A percentile compares a stretch with the other conserved stretches of the same genome.
Conservation (phyloP, 2,797 vertebrate species). For the Rhynchonycteris naso region DNA sequence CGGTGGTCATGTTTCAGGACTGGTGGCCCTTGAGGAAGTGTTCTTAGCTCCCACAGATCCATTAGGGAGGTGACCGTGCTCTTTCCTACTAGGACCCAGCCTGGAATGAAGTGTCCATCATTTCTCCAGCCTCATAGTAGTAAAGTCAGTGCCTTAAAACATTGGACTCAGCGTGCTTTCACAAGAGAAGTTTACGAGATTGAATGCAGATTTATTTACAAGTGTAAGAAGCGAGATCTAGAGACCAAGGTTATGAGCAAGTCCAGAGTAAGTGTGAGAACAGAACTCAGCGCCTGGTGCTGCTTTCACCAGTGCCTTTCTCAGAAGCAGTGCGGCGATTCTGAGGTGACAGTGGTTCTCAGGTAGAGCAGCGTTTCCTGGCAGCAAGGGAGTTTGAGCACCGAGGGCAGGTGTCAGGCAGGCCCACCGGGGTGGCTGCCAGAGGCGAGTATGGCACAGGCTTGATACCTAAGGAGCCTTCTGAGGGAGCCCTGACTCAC, state of each 20-base stretch:
- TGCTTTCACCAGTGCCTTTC: neutral
- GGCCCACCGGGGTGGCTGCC: conserved; percentile 70
- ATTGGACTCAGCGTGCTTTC: neutral
- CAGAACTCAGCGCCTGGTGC: neutral
- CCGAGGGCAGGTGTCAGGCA: conserved; percentile 12
- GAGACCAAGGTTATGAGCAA: neutral
- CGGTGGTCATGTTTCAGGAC: neutral
- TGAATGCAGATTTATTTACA: neutral
- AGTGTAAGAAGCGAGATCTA: neutral
- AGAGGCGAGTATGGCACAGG: conserved; percentile 57
- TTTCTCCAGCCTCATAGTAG: neutral
- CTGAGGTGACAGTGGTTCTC: neutral
- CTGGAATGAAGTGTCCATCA: neutral
- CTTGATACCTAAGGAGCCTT: conserved; percentile 52
- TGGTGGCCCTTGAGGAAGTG: neutral
- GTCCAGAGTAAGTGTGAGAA: neutral
- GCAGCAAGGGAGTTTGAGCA: conserved; percentile 36
- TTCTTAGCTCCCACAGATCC: neutral
- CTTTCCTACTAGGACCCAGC: neutral
- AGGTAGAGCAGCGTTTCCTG: neutral
- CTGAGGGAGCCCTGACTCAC: conserved; percentile 66
- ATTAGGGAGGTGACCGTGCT: neutral
- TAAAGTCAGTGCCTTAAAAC: neutral
- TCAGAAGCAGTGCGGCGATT: neutral
- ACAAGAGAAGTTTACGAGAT: neutral